Evolutionary conservation across 2,113 vertebrate genomes (phyloP).

Genomic region (Macquaria australasica): DNA sequence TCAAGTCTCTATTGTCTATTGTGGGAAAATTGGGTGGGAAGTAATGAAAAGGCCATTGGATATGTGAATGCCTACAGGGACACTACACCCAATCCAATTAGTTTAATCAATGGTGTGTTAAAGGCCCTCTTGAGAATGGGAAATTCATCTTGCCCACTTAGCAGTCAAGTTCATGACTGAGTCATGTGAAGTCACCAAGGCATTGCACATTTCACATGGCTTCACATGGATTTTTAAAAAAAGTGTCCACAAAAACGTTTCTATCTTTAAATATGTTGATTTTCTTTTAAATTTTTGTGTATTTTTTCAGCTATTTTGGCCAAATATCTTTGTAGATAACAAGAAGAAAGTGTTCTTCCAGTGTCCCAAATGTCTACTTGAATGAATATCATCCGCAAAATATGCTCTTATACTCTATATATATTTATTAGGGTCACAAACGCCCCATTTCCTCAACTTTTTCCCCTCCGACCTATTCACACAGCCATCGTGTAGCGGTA

Average conservation of each 20-base stretch:
- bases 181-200: not conserved
- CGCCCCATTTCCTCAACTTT: not conserved
- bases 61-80: slow-evolving; percentile 3
- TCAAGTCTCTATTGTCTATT: not conserved
- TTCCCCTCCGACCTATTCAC: not conserved
- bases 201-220: no score
- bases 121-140: slow-evolving; percentile 42
- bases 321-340: not conserved
- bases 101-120: slow-evolving; percentile 61
- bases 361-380: not conserved
- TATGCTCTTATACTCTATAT: accelerated
- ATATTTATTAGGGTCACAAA: not conserved
- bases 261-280: no score
- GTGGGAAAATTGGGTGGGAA: not conserved
- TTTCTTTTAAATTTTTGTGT: no score
- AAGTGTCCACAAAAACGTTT: not conserved
- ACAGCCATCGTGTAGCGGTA: slow-evolving; percentile 48
- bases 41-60: slow-evolving; percentile 42
- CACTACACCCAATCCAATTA: slow-evolving; percentile 65
- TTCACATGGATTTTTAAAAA: no score
- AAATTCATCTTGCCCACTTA: slow-evolving; percentile 24
- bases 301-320: not conserved
- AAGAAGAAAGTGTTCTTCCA: not conserved
- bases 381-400: not conserved
- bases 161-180: slow-evolving; percentile 28